These are phyloP conservation scores for Drosophila lini DNA, from an alignment of 1,140 invertebrate genomes.

Conservation along the genomic window DNA sequence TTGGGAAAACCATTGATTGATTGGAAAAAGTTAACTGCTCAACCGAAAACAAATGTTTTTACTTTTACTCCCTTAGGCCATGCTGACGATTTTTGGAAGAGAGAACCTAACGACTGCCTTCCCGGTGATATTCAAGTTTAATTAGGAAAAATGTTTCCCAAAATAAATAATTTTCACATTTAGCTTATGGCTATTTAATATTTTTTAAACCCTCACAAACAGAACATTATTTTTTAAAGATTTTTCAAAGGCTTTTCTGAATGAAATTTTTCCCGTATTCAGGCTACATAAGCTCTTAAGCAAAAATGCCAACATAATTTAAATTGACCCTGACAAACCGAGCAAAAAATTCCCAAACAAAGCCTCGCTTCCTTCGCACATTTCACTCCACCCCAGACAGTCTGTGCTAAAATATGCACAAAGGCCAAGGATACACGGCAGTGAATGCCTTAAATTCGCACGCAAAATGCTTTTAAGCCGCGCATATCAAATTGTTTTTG, in stretches of 20 bases:
- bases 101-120: neutral
- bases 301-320: constrained; percentile 37
- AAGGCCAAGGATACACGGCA: constrained; percentile 46
- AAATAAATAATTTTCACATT: too few species aligned
- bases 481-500: constrained; percentile 64
- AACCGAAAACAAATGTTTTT: constrained; percentile 1
- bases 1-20: constrained; percentile 10
- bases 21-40: constrained; percentile 9
- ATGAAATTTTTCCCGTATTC: neutral
- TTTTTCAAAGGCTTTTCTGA: neutral
- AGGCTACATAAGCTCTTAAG: neutral
- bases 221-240: neutral
- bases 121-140: neutral
- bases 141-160: neutral
- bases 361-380: constrained; percentile 7
- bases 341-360: constrained; percentile 20
- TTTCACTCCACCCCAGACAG: constrained; percentile 21
- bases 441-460: constrained; percentile 31
- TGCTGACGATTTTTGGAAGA: neutral
- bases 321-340: constrained; percentile 44
- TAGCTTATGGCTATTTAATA: too few species aligned
- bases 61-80: too few species aligned
- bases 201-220: too few species aligned
- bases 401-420: constrained; percentile 52
- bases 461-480: constrained; percentile 60